A percentile compares a stretch with the other conserved stretches of the same genome.
Evolutionary conservation across 2,113 vertebrate species (phyloP).

Genomic region (Odocoileus hemionus): DNA sequence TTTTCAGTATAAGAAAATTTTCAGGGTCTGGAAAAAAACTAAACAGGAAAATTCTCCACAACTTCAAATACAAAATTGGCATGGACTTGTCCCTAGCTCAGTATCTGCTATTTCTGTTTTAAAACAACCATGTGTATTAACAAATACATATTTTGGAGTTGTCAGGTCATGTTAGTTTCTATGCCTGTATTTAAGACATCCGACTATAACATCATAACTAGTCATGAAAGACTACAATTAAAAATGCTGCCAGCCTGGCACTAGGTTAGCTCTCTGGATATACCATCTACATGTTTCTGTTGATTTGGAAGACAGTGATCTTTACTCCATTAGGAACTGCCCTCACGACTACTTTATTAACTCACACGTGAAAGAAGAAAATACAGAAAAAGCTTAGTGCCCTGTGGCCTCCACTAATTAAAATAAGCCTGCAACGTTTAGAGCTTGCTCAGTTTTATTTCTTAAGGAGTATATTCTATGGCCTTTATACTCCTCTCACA

Average conservation of each 20-base stretch:
- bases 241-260: neutral
- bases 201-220: neutral
- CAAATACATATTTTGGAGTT: neutral
- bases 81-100: neutral
- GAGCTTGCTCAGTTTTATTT: neutral
- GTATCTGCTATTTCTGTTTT: neutral
- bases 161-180: neutral
- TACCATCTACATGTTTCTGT: neutral
- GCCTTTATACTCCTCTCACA: neutral
- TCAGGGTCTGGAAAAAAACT: neutral
- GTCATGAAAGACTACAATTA: neutral
- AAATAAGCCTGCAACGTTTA: neutral
- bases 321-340: conserved; percentile 21
- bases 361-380: neutral
- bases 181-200: neutral
- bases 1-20: conserved; percentile 30
- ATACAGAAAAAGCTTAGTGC: neutral
- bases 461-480: neutral
- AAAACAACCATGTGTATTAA: neutral
- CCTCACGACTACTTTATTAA: neutral
- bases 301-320: neutral
- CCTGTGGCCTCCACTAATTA: neutral
- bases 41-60: neutral
- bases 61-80: conserved; percentile 1
- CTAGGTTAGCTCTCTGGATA: neutral